A percentile compares a stretch with the other conserved stretches of the same genome.
phyloP scores from a whole-genome alignment of 1,140 invertebrate species.

The Limonius californicus region DNA sequence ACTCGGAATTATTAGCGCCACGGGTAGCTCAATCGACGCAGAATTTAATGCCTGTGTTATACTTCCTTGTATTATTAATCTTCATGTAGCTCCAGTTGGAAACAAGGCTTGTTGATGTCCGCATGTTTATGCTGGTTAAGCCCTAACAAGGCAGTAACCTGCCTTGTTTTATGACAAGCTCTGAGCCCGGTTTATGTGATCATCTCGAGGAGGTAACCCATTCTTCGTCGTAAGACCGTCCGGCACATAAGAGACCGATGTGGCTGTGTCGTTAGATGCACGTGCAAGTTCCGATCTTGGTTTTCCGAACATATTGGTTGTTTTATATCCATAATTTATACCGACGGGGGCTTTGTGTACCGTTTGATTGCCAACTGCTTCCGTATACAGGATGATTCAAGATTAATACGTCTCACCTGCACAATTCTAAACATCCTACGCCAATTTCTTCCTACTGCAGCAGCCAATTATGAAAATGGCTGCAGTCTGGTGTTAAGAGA shows the following conservation, averaged over 20 bases:
- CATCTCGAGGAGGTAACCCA: constrained; percentile 6
- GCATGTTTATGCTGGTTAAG: neutral
- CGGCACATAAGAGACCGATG: neutral
- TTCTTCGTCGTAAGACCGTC: constrained; percentile 3
- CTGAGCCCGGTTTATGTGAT: constrained; percentile 16
- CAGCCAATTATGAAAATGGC: too few species aligned
- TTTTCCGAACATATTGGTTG: constrained; percentile 13
- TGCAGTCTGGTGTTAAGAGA: too few species aligned
- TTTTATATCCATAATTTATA: constrained; percentile 2
- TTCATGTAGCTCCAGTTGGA: neutral
- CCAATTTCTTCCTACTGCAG: too few species aligned
- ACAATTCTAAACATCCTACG: too few species aligned
- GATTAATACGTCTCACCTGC: too few species aligned
- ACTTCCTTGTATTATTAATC: neutral
- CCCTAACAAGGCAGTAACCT: constrained; percentile 5
- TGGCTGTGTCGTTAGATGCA: constrained; percentile 24
- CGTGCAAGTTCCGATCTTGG: constrained; percentile 22
- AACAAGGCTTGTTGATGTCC: neutral
- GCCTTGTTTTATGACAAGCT: constrained; percentile 22
- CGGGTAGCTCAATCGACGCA: neutral
- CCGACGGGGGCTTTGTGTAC: neutral
- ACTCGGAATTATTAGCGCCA: too few species aligned
- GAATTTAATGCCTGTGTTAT: neutral
- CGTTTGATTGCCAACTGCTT: too few species aligned
- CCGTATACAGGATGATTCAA: too few species aligned